phyloP scores from a whole-genome alignment of 23 tunicate genomes.

The Styela clava region DNA sequence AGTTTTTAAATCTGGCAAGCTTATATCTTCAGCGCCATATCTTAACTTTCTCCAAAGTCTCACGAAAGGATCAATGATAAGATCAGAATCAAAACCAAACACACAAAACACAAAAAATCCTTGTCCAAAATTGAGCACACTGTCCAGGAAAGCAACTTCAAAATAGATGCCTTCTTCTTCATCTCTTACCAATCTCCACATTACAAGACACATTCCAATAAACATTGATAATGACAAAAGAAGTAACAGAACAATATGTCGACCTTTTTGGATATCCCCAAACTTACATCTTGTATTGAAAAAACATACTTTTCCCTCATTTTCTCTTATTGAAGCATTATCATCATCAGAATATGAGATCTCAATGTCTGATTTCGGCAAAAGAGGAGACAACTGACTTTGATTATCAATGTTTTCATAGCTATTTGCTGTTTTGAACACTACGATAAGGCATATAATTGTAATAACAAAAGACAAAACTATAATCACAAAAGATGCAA shows the following conservation, averaged over 20 bases:
- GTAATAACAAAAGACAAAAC: background rate
- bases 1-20: slow-evolving; percentile 35
- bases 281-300: background rate
- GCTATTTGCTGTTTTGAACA: background rate
- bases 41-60: slow-evolving; percentile 39
- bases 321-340: background rate
- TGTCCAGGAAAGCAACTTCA: slow-evolving; percentile 80
- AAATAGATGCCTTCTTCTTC: slow-evolving; percentile 48
- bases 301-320: background rate
- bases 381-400: background rate
- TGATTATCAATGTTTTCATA: background rate
- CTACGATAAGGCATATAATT: background rate
- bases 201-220: slow-evolving; percentile 31
- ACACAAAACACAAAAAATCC: slow-evolving; percentile 69
- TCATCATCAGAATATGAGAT: slow-evolving; percentile 10
- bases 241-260: slow-evolving; percentile 61
- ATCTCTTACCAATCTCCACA: slow-evolving; percentile 34
- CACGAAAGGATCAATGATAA: slow-evolving; percentile 74
- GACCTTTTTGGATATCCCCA: slow-evolving; percentile 13
- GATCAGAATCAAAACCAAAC: slow-evolving; percentile 84
- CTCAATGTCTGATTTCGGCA: background rate
- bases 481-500: slow-evolving; percentile 1
- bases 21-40: slow-evolving; percentile 12
- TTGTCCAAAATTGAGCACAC: slow-evolving; percentile 83
- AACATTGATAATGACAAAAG: slow-evolving; percentile 48